phyloP scores from a whole-genome alignment of 2,113 vertebrate species.

The Lontra canadensis region DNA sequence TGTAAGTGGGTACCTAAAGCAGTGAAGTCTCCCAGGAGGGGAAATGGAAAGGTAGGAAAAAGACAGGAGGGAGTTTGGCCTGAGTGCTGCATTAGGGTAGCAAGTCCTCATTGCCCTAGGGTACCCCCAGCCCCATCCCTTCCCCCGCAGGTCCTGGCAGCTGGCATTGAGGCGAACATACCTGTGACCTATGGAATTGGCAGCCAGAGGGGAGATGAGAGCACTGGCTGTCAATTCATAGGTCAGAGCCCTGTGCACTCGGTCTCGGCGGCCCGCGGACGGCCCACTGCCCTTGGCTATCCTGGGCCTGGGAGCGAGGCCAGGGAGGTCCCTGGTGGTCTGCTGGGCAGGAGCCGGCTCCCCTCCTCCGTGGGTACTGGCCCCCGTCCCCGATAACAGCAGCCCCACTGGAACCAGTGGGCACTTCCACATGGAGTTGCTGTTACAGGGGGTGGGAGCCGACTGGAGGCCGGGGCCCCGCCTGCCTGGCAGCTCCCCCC shows the following conservation, averaged over 20 bases:
- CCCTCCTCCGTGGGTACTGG: not conserved
- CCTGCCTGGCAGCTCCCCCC: not conserved
- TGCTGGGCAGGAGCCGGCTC: not conserved
- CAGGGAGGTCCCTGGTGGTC: rapidly evolving
- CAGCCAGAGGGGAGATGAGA: constrained; percentile 76
- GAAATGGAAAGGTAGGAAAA: not conserved
- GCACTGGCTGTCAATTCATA: constrained; percentile 85
- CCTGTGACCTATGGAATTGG: constrained; percentile 85
- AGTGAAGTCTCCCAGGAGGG: not conserved
- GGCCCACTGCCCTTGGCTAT: not conserved
- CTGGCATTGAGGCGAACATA: constrained; percentile 79
- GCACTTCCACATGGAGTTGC: constrained; percentile 86
- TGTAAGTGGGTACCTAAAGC: not conserved
- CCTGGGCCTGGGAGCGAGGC: not conserved
- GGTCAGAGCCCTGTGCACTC: constrained; percentile 84
- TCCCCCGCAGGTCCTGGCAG: not conserved
- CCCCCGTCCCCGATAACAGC: constrained; percentile 82
- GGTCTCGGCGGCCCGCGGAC: not conserved
- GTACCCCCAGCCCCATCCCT: rapidly evolving
- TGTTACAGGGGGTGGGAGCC: constrained; percentile 81
- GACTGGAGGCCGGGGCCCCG: not conserved
- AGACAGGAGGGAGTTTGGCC: not conserved
- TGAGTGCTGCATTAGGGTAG: not conserved
- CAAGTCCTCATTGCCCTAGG: not conserved
- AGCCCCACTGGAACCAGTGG: constrained; percentile 81